phyloP scores from a whole-genome alignment of 2,113 vertebrate genomes.

The Limnothrissa miodon region DNA sequence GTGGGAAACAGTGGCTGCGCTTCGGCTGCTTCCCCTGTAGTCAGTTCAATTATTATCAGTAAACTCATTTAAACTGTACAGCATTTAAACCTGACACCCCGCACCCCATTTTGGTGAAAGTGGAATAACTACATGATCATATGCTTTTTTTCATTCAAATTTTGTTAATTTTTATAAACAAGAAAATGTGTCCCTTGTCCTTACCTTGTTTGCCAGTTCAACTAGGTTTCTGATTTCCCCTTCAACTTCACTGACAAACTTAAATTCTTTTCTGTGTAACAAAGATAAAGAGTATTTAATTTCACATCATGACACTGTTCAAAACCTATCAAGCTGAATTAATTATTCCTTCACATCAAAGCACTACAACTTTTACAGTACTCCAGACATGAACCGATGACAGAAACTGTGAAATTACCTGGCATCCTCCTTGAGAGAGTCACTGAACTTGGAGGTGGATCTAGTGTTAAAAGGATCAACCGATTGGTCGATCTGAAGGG shows the following conservation, averaged over 20 bases:
- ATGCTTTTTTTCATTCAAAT: too few relatives aligned
- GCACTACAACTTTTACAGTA: background rate
- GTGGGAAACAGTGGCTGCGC: constrained; percentile 90
- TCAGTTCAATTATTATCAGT: background rate
- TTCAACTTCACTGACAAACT: constrained; percentile 90
- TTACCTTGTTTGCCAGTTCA: constrained; percentile 91
- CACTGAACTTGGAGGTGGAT: constrained; percentile 86
- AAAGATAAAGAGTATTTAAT: too few relatives aligned
- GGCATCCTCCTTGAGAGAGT: constrained; percentile 91
- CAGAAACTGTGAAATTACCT: constrained; percentile 70
- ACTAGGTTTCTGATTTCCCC: constrained; percentile 91
- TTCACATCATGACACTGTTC: too few relatives aligned
- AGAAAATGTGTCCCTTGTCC: constrained; percentile 30
- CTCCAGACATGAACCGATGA: background rate
- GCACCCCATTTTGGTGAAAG: background rate
- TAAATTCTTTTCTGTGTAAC: constrained; percentile 88
- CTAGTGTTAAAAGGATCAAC: constrained; percentile 89
- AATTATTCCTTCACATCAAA: background rate
- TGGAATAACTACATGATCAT: too few relatives aligned
- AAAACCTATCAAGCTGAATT: background rate
- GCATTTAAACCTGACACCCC: background rate
- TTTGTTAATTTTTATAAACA: background rate
- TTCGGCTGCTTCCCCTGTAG: constrained; percentile 85
- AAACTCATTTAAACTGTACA: background rate
- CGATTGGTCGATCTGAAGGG: constrained; percentile 85